Conservation (phyloP, 1,140 invertebrate genomes). For the Hyles vespertilio region DNA sequence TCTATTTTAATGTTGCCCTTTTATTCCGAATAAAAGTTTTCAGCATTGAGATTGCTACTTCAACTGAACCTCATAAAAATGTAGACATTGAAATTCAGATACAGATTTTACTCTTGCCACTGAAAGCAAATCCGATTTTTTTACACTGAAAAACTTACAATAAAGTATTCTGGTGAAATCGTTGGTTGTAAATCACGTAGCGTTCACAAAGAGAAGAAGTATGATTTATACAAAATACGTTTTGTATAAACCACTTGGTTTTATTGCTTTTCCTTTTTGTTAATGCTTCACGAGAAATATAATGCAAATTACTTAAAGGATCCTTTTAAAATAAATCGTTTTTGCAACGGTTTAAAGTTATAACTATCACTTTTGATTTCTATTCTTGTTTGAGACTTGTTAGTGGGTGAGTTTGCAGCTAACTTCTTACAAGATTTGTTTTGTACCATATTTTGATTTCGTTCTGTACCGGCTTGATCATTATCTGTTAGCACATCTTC, state of each 20-base stretch:
- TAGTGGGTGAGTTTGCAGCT: not conserved
- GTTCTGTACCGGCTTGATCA: slow-evolving; percentile 1
- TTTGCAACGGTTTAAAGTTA: slow-evolving; percentile 2
- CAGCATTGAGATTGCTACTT: slow-evolving; percentile 8
- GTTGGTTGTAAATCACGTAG: slow-evolving; percentile 10
- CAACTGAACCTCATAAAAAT: slow-evolving; percentile 9
- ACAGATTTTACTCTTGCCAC: not conserved
- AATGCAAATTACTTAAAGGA: not conserved
- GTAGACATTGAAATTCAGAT: slow-evolving; percentile 5
- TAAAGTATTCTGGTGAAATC: slow-evolving; percentile 1
- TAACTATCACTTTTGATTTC: slow-evolving; percentile 4
- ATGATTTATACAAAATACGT: not conserved
- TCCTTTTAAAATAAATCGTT: slow-evolving; percentile 2
- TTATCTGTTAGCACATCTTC: slow-evolving; percentile 9
- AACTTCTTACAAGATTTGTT: too few relatives aligned
- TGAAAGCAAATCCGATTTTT: not conserved
- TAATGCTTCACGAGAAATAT: not conserved
- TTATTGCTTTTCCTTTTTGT: slow-evolving; percentile 2
- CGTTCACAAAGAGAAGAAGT: slow-evolving; percentile 1
- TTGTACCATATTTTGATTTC: too few relatives aligned
- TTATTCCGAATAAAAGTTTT: slow-evolving; percentile 1
- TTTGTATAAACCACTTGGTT: not conserved
- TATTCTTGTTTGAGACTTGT: not conserved
- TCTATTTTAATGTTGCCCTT: not conserved
- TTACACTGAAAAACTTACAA: slow-evolving; percentile 1